Evolutionary conservation across 2,888 invertebrate genomes (phyloP).

Genomic region (Polyploca ridens): DNA sequence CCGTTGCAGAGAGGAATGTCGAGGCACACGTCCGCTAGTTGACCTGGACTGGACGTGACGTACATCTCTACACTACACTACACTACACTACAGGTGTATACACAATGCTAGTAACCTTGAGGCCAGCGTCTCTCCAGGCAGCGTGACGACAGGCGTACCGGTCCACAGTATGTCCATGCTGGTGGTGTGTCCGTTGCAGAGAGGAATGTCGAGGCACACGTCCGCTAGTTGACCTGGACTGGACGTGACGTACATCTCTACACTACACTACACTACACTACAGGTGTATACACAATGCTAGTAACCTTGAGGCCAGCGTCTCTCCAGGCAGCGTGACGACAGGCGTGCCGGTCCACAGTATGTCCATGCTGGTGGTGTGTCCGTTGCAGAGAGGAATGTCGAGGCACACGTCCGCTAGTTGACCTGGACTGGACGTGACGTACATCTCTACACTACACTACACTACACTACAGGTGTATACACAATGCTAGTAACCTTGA

Average conservation of each 20-base stretch:
- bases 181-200: slow-evolving; percentile 99
- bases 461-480: not conserved
- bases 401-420: no score
- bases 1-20: slow-evolving; percentile 99
- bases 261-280: no score
- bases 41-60: slow-evolving; percentile 99
- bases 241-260: no score
- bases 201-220: slow-evolving; percentile 98
- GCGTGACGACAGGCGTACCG: slow-evolving; percentile 98
- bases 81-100: no score
- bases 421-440: no score
- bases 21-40: slow-evolving; percentile 98
- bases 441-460: no score
- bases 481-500: slow-evolving; percentile 78
- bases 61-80: no score
- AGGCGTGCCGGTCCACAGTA: slow-evolving; percentile 96
- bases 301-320: slow-evolving; percentile 89
- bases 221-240: slow-evolving; percentile 99
- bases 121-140: slow-evolving; percentile 94
- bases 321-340: slow-evolving; percentile 98
- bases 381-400: slow-evolving; percentile 60
- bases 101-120: slow-evolving; percentile 78
- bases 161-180: slow-evolving; percentile 99
- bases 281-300: slow-evolving; percentile 4
- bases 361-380: no score